Base-by-base conservation (phyloP, 1,140 invertebrate species). In the Brachionus paranguensis region DNA sequence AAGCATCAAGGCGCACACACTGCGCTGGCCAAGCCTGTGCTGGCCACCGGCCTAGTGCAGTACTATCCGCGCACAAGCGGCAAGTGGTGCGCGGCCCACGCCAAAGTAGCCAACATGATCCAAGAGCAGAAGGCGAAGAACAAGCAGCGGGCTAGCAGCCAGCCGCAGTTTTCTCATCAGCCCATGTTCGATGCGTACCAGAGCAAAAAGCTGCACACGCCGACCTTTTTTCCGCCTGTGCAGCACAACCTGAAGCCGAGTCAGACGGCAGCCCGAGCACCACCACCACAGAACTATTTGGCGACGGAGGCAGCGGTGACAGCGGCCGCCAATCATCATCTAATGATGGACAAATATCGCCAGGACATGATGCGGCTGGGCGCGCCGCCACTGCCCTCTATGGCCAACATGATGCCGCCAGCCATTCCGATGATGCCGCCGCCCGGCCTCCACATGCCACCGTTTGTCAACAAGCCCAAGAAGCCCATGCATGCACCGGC, bases 21-120 rank as follows among this genome's bases (percentile, higher is more conserved):
- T 29, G n/a, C n/a, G n/a, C 27, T 0, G 3, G 53, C 20, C 3
- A 55, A 55, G 53, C 53, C 53, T 1, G 17, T 24, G 6, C n/a
- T 10, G 17, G 53, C 53, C n/a, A 17, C 72, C 20, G 20, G 45
- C 20, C 20, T 76, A 10, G 12, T 45, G 4, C 72, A 76, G n/a
- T 76, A 76, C 14, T 12, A 45, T 11, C 72, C 72, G 7, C 17
- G 53, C 55, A 81, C 78, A 20, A 45, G 24, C 53, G 78, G 78
- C 17, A 81, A 81, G 37, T 81, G 78, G 78, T 81, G 78, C 60
- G 78, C 78, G 7, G 41, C 43, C 3, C 78, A 81, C 33, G 78
- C 37, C 60, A 64, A 68, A 81, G 41, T 81, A 45, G 78, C 78
- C 50, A 27, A 81, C 60, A 81, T 81, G 78, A 81, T 81, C 8